Conservation (phyloP, 2,113 vertebrate genomes). For the Pandion haliaetus region DNA sequence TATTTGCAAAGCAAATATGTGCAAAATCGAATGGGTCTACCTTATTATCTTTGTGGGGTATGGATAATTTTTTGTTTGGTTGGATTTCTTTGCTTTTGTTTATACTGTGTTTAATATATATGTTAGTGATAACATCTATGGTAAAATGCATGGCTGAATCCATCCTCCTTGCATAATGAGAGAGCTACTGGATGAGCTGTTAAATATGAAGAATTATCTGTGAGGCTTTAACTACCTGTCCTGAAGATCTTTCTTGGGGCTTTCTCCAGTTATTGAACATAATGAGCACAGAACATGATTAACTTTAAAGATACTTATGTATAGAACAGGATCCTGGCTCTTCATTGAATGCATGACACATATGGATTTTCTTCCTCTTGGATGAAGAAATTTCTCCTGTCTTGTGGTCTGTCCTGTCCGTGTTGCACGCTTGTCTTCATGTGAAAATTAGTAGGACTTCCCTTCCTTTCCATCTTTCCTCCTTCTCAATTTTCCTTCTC, state of each 20-base stretch:
- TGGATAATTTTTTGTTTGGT: not conserved
- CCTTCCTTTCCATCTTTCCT: not conserved
- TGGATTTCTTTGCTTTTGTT: not conserved
- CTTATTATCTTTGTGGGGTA: not conserved
- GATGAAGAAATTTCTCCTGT: not conserved
- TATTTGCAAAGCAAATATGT: not conserved
- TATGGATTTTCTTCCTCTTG: not conserved
- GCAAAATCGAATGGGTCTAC: not conserved
- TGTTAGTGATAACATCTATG: not conserved
- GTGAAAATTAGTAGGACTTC: not conserved
- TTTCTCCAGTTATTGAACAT: not conserved
- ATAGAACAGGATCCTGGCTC: not conserved
- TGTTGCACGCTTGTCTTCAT: not conserved
- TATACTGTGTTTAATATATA: not conserved
- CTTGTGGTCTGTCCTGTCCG: not conserved
- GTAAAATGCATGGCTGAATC: not conserved
- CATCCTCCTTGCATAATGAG: not conserved
- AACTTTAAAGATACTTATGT: not conserved
- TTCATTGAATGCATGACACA: not conserved
- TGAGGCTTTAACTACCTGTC: not conserved
- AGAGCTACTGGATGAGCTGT: not conserved
- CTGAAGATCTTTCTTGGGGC: not conserved
- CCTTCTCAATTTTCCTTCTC: not conserved
- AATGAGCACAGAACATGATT: not conserved
- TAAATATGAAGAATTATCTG: not conserved